A percentile compares a stretch with the other conserved stretches of the same genome.
These are phyloP conservation scores for Drosophila pachea DNA, from an alignment of 1,140 invertebrate genomes.

Conservation along the genomic window DNA sequence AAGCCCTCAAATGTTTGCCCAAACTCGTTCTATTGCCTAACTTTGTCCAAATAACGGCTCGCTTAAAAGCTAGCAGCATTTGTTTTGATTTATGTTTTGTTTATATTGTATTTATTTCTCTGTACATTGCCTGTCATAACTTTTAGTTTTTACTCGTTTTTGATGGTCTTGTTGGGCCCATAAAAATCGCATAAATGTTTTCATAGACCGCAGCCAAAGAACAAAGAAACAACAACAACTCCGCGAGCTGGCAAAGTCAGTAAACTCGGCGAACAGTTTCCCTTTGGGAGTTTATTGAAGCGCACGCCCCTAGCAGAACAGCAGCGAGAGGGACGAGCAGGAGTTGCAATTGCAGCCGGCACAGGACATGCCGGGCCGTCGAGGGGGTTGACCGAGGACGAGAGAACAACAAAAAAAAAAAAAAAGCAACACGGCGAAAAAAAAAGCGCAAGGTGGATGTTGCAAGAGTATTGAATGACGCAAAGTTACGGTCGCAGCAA, in stretches of 20 bases:
- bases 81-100: not conserved
- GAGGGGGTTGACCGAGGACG: constrained; percentile 14
- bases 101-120: not conserved
- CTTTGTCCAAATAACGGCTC: too few species aligned
- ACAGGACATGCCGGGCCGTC: constrained; percentile 18
- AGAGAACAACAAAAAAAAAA: constrained; percentile 28
- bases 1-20: too few species aligned
- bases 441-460: constrained; percentile 74
- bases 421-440: constrained; percentile 65
- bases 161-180: not conserved
- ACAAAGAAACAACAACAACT: constrained; percentile 37
- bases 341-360: constrained; percentile 46
- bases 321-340: constrained; percentile 23
- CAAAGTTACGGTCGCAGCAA: constrained; percentile 30
- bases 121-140: constrained; percentile 2
- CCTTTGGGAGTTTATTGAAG: constrained; percentile 53
- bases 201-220: constrained; percentile 22
- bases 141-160: constrained; percentile 17
- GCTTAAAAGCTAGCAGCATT: too few species aligned
- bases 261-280: constrained; percentile 31
- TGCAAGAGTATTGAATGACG: constrained; percentile 66
- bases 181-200: constrained; percentile 48
- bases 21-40: too few species aligned
- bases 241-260: constrained; percentile 60
- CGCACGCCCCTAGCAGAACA: constrained; percentile 32